Conservation (phyloP, 2,113 vertebrate genomes). For the Grallaria varia region DNA sequence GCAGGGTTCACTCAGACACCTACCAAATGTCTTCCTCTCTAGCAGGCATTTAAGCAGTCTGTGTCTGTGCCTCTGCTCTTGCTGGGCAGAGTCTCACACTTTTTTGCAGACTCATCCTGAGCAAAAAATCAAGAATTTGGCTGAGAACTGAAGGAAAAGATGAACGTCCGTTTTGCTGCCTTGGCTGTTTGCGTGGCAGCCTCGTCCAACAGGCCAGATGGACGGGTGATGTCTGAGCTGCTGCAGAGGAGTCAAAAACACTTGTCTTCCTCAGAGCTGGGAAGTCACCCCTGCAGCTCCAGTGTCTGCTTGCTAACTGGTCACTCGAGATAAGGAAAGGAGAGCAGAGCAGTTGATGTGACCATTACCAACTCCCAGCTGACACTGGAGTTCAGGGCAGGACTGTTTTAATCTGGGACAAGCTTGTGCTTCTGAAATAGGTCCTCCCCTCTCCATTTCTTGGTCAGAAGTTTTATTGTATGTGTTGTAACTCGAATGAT, state of each 20-base stretch:
- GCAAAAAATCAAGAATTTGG: background rate
- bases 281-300: background rate
- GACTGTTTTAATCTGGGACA: background rate
- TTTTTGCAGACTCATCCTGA: background rate
- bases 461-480: background rate
- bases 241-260: background rate
- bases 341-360: background rate
- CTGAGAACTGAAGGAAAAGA: background rate
- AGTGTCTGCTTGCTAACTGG: background rate
- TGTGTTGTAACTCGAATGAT: background rate
- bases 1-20: background rate
- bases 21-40: background rate
- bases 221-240: background rate
- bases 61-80: background rate
- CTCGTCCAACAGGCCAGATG: background rate
- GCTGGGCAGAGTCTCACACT: accelerated
- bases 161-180: background rate
- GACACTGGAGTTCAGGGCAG: background rate
- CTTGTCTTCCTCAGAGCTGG: background rate
- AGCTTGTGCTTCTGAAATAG: background rate
- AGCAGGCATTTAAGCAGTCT: background rate
- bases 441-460: background rate
- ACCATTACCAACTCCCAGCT: background rate
- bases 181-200: background rate
- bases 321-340: background rate